phyloP scores from a whole-genome alignment of 2,797 vertebrate species.

The Coracias cyanogaster region DNA sequence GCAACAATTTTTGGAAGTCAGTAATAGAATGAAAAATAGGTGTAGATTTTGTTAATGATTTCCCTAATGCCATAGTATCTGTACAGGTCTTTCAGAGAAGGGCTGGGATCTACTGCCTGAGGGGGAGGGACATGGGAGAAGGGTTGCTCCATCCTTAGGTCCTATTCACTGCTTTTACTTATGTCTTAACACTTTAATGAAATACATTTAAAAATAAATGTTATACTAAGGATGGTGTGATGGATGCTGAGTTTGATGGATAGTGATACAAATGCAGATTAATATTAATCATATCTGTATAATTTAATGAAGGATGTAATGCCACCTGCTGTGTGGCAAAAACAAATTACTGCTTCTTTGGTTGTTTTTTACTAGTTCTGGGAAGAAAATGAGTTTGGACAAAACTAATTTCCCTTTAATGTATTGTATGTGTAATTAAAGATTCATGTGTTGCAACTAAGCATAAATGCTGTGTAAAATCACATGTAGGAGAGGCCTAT shows the following conservation, averaged over 20 bases:
- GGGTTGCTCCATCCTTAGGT: neutral
- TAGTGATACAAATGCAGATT: constrained; percentile 35
- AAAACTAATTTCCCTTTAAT: constrained; percentile 31
- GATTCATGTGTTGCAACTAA: neutral
- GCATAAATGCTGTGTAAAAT: constrained; percentile 4
- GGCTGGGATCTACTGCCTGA: neutral
- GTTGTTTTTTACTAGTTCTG: constrained; percentile 49
- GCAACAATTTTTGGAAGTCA: neutral
- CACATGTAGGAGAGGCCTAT: neutral
- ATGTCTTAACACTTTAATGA: neutral
- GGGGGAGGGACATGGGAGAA: neutral
- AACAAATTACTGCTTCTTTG: constrained; percentile 32
- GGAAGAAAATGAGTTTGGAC: constrained; percentile 42
- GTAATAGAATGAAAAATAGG: neutral
- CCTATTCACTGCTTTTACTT: neutral
- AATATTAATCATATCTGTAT: constrained; percentile 48
- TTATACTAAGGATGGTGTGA: neutral
- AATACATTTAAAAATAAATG: constrained; percentile 32
- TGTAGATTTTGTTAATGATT: neutral
- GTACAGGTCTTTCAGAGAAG: neutral
- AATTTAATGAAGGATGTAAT: constrained; percentile 60
- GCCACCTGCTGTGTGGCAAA: constrained; percentile 55
- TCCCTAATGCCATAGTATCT: neutral
- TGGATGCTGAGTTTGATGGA: constrained; percentile 38
- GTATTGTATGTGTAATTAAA: constrained; percentile 14